Conservation (phyloP, 2,888 invertebrate species). For the Sarcophaga caerulescens region DNA sequence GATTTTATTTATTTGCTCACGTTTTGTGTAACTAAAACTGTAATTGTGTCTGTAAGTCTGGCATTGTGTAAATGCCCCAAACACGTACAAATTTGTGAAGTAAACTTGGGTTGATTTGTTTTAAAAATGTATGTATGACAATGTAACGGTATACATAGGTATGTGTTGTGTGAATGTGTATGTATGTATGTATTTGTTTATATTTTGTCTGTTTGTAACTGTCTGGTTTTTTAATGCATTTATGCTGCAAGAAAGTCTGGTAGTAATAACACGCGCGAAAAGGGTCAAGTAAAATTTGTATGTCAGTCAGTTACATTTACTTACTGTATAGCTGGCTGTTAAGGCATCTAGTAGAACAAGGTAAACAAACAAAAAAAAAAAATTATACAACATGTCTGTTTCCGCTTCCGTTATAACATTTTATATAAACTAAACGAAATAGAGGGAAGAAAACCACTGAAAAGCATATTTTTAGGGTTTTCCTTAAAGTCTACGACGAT, state of each 20-base stretch:
- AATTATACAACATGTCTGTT: slow-evolving; percentile 77
- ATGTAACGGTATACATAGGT: neutral
- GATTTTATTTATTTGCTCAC: slow-evolving; percentile 3
- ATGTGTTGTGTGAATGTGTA: neutral
- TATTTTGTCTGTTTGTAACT: slow-evolving; percentile 58
- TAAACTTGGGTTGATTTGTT: no score
- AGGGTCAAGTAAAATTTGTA: slow-evolving; percentile 57
- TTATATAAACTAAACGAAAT: neutral
- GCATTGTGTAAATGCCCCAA: neutral
- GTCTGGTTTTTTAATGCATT: slow-evolving; percentile 35
- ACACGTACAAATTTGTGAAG: neutral
- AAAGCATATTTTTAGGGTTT: neutral
- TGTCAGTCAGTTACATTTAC: slow-evolving; percentile 4
- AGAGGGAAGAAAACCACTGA: neutral
- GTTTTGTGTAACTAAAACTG: slow-evolving; percentile 54
- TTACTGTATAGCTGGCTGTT: neutral
- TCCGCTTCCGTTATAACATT: slow-evolving; percentile 71
- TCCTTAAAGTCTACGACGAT: neutral
- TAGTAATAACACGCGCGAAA: slow-evolving; percentile 47
- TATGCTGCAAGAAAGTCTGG: slow-evolving; percentile 4
- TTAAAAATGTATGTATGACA: neutral
- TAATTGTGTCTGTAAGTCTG: slow-evolving; percentile 38
- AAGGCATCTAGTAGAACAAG: neutral
- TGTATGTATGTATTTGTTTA: slow-evolving; percentile 23
- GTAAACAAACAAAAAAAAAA: slow-evolving; percentile 9